Evolutionary conservation across 2,888 invertebrate species (phyloP).

Genomic region (Oeneis ivallda): DNA sequence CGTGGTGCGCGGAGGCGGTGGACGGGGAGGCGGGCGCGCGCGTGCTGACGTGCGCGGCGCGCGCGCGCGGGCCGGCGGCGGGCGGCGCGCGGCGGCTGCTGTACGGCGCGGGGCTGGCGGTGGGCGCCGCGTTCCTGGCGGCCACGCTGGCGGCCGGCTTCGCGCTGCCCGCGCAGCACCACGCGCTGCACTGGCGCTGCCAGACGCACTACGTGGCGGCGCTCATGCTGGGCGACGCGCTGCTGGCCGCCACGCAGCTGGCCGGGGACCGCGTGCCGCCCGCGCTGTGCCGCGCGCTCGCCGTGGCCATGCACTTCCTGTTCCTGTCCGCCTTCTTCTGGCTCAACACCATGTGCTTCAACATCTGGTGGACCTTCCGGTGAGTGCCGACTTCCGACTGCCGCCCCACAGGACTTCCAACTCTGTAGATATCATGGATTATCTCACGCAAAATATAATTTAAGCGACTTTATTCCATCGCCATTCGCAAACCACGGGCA

Average conservation of each 20-base stretch:
- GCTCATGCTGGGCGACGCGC: constrained; percentile 89
- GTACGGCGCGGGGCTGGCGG: constrained; percentile 89
- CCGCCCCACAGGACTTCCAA: too few species aligned
- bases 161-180: constrained; percentile 90
- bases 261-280: constrained; percentile 83
- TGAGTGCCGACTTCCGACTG: too few species aligned
- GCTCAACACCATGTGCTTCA: constrained; percentile 97
- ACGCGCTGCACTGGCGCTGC: constrained; percentile 93
- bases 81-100: constrained; percentile 81
- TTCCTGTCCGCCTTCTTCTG: constrained; percentile 95
- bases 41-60: constrained; percentile 44
- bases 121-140: constrained; percentile 90
- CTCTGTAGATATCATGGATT: too few species aligned
- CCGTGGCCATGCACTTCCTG: constrained; percentile 92
- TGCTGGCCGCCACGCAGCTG: constrained; percentile 89
- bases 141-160: constrained; percentile 91
- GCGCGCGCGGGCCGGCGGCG: constrained; percentile 32
- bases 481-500: too few species aligned
- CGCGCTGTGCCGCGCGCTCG: constrained; percentile 85
- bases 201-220: constrained; percentile 93
- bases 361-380: constrained; percentile 97
- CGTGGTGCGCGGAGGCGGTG: constrained; percentile 80
- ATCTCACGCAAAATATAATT: too few species aligned
- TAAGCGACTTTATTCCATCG: too few species aligned
- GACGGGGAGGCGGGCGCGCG: constrained; percentile 59